Base-by-base conservation (phyloP, 2,888 invertebrate species). In the Athalia circularis region DNA sequence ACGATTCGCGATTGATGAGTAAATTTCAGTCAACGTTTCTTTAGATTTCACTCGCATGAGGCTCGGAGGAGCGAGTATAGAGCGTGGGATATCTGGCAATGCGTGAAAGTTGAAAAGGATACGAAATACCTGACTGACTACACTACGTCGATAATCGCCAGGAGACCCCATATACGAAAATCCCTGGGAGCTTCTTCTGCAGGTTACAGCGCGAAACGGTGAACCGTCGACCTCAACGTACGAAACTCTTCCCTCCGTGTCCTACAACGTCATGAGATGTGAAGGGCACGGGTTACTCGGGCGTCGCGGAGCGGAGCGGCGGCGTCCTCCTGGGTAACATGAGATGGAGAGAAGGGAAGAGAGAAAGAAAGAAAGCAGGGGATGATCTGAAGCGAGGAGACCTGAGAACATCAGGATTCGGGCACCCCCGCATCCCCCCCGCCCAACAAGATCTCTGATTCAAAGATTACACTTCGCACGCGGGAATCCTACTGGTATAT, bases 111-210 rank as follows among this genome's bases (percentile, higher is more conserved):
- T 50, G 59, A 72, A 72, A 72, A 65, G 62, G 57, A 77, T 52
- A 74, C 29, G 29, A 29, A 29, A 29, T 29, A 29, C 29, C 29
- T 29, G 29, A 29, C 29, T 29, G 50, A 70, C 61, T 50, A n/a
- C 65, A 65, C 45, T 54, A 57, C 79, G 65, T 79, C 65, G 79
- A 76, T 79, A 79, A 79, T 79, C 79, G 79, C 54, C 11, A 11
- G 62, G 13, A 65, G 59, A 62, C 61, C 75, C 78, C 29, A 29
- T 64, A 54, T 72, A 78, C 72, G 74, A 65, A 78, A 78, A 78
- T 78, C 78, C 78, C 76, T 65, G 79, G 47, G 65, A 74, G 64
- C 15, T 74, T 74, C 52, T 75, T 50, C 62, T 48, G 74, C n/a
- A 61, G 47, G 9, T 11, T 7, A 7, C 62, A 43, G 54, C 15